These are phyloP conservation scores for Acleris sparsana DNA, from an alignment of 2,888 invertebrate species.

Conservation along the genomic window DNA sequence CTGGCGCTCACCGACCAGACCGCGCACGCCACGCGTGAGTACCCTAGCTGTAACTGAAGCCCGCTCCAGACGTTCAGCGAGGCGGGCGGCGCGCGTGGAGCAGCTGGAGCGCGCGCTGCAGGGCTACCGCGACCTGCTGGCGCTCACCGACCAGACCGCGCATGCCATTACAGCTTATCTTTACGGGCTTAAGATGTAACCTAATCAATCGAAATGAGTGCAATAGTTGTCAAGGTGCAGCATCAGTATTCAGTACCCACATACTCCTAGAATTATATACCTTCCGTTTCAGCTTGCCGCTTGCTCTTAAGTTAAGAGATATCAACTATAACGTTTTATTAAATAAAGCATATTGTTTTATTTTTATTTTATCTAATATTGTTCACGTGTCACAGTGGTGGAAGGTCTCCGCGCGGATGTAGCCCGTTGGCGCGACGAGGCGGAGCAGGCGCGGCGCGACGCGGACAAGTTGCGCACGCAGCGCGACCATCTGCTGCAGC, in stretches of 20 bases:
- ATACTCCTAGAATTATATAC: too few species aligned
- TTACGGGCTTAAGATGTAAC: conserved; percentile 49
- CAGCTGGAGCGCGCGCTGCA: conserved; percentile 65
- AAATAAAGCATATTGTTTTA: too few species aligned
- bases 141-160: conserved; percentile 66
- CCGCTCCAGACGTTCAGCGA: too few species aligned
- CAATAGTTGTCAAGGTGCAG: too few species aligned
- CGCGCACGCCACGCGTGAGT: conserved; percentile 51
- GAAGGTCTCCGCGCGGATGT: conserved; percentile 80
- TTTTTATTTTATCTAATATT: not conserved
- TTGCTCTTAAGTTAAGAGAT: too few species aligned
- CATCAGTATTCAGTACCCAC: too few species aligned
- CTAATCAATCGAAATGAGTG: too few species aligned
- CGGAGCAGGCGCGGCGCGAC: conserved; percentile 79
- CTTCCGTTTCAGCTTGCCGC: too few species aligned
- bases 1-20: conserved; percentile 84
- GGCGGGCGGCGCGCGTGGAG: too few species aligned
- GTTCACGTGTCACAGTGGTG: conserved; percentile 50
- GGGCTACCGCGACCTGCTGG: conserved; percentile 85
- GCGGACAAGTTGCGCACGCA: conserved; percentile 76
- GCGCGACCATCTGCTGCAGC: conserved; percentile 86
- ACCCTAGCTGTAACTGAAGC: too few species aligned
- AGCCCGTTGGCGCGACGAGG: conserved; percentile 83
- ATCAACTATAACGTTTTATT: too few species aligned
- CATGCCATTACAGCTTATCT: too few species aligned